Conservation (phyloP, 2,888 invertebrate genomes). For the Holacanthella duospinosa region DNA sequence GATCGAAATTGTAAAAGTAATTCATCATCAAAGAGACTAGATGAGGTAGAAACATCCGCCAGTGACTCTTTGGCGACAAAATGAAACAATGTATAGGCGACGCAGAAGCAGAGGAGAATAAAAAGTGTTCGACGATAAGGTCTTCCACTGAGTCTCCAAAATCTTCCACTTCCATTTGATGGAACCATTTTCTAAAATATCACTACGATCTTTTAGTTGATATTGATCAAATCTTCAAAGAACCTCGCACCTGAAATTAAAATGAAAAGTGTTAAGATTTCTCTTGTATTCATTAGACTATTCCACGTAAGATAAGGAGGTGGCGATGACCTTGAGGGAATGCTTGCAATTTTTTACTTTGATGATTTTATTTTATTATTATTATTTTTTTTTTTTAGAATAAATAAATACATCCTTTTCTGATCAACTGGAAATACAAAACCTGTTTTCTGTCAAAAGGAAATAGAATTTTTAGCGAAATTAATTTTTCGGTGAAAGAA, state of each 20-base stretch:
- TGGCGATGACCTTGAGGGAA: not conserved
- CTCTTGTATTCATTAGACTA: not conserved
- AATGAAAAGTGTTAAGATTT: not conserved
- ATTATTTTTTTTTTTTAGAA: not conserved
- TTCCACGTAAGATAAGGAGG: no score
- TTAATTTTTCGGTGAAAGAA: no score
- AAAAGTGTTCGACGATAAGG: conserved; percentile 29
- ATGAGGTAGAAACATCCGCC: conserved; percentile 35
- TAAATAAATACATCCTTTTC: not conserved
- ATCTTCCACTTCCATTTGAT: conserved; percentile 11
- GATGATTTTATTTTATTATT: not conserved
- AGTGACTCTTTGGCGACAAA: conserved; percentile 23
- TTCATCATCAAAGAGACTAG: conserved; percentile 20
- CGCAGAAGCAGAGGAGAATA: conserved; percentile 33
- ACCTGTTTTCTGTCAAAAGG: not conserved
- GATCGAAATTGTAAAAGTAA: not conserved
- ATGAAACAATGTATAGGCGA: conserved; percentile 35
- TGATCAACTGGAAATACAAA: not conserved
- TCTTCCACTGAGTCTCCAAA: conserved; percentile 19
- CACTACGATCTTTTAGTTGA: not conserved
- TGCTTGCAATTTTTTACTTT: no score
- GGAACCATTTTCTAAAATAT: conserved; percentile 13
- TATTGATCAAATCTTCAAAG: not conserved
- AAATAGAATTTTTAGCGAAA: not conserved
- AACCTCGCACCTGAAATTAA: no score